Base-by-base conservation (phyloP, 2,113 vertebrate genomes). In the Porphyrio hochstetteri region DNA sequence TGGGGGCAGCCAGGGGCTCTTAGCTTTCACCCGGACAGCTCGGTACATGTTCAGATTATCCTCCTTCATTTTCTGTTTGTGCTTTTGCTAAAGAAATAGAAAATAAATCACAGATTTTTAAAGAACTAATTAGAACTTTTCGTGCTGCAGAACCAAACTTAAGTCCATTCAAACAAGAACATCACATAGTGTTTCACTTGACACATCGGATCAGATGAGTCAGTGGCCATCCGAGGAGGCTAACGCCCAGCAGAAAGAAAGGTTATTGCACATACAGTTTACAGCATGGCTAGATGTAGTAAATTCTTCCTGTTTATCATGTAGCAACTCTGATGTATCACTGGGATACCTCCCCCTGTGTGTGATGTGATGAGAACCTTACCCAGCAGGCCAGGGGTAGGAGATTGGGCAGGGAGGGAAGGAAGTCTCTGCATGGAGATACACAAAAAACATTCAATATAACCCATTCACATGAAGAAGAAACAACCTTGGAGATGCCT, bases 1-100 rank as follows among this genome's bases (percentile, higher is more conserved):
- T 52, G 99, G 98, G 33, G 99, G 99, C 50, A 99, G 97, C 99
- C 99, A 99, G 78, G 99, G 98, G 88, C 98, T 97, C 88, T 98
- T 98, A 31, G 98, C 98, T 98, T 98, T 99, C 75, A 98, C 98
- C 75, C 96, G 98, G 67, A 98, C 98, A 20, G 97, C 96, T 79
- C 98, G 97, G 68, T 95, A 97, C 57, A 98, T 87, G 52, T 98
- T 98, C 57, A 95, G 90, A 10, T 92, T 96, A 28, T 98, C 97
- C 59, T 93, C 96, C 97, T 97, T 98, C 88, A 92, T 86, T 93
- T 97, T 98, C 46, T 96, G 93, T 63, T 98, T 98, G 72, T 98
- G 97, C 82, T 97, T 98, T 97, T 97, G 97, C 96, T 98, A 82
- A 81, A 83, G 79, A 86, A 90, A 79, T 84, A 89, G 28, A 82